phyloP scores from a whole-genome alignment of 2,113 vertebrate genomes.

The Genyomyrus donnyi region DNA sequence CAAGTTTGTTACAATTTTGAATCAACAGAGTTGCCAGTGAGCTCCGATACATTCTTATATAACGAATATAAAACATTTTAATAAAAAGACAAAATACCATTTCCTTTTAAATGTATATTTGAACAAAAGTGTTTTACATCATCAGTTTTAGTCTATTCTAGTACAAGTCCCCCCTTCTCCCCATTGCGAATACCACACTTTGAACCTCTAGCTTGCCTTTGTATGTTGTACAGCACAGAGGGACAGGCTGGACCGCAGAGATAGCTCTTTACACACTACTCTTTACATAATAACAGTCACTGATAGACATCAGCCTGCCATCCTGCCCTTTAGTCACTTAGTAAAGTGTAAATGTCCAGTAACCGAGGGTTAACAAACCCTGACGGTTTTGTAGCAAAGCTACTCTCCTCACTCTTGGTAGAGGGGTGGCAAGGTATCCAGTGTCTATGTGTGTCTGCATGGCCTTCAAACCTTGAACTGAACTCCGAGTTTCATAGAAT shows the following conservation, averaged over 20 bases:
- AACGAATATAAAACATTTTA: conserved; percentile 8
- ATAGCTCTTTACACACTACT: conserved; percentile 58
- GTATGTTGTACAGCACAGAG: conserved; percentile 76
- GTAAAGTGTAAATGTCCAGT: conserved; percentile 49
- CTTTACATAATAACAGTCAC: conserved; percentile 60
- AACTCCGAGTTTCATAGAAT: neutral
- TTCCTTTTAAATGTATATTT: conserved; percentile 78
- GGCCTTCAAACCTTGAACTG: neutral
- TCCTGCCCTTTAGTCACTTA: conserved; percentile 52
- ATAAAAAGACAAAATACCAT: conserved; percentile 60
- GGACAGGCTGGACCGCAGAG: conserved; percentile 63
- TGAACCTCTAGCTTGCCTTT: conserved; percentile 62
- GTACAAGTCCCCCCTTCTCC: conserved; percentile 50
- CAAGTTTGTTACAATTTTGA: neutral
- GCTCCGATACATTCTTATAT: neutral
- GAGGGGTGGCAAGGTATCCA: neutral
- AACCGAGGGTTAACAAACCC: conserved; percentile 13
- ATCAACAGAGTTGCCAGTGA: neutral
- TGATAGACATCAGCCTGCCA: conserved; percentile 59
- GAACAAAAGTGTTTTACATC: conserved; percentile 73
- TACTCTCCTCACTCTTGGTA: neutral
- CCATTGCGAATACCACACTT: conserved; percentile 65
- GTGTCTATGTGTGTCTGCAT: neutral
- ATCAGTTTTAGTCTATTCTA: conserved; percentile 69
- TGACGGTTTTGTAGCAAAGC: neutral